Evolutionary conservation across 1,140 invertebrate species (phyloP).

Genomic region (Papilio polytes): DNA sequence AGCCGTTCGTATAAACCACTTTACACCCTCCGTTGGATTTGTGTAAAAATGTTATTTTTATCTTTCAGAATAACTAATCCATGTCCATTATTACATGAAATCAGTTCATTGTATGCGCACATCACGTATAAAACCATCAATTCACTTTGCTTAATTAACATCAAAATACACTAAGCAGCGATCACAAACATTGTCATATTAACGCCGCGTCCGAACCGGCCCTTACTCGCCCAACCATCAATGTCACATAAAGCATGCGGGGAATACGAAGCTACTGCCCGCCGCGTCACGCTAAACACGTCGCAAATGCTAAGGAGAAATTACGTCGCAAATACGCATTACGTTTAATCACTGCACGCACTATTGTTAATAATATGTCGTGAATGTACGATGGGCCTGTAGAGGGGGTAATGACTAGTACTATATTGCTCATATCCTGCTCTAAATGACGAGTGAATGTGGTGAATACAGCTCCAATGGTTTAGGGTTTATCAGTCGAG

Average conservation of each 20-base stretch:
- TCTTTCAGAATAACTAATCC: not conserved
- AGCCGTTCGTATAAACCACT: not conserved
- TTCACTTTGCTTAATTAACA: not conserved
- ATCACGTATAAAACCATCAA: not conserved
- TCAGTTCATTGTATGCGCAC: not conserved
- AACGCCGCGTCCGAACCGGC: conserved; percentile 17
- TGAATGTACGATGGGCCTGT: conserved; percentile 14
- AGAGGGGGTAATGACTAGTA: not conserved
- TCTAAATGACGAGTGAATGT: conserved; percentile 12
- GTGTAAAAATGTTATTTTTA: not conserved
- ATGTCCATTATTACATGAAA: too few relatives aligned
- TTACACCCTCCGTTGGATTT: not conserved
- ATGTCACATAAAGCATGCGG: conserved; percentile 53
- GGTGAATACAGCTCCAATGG: conserved; percentile 29
- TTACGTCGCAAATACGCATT: conserved; percentile 69
- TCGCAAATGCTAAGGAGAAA: conserved; percentile 61
- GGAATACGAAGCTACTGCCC: conserved; percentile 54
- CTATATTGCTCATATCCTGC: conserved; percentile 12
- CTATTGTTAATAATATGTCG: conserved; percentile 60
- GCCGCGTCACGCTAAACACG: conserved; percentile 53
- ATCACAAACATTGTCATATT: conserved; percentile 32
- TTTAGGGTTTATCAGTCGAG: not conserved
- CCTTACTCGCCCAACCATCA: conserved; percentile 42
- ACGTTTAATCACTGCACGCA: conserved; percentile 60
- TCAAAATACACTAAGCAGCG: conserved; percentile 26